Conservation (phyloP, 2,888 invertebrate species). For the Parnassius glacialis region DNA sequence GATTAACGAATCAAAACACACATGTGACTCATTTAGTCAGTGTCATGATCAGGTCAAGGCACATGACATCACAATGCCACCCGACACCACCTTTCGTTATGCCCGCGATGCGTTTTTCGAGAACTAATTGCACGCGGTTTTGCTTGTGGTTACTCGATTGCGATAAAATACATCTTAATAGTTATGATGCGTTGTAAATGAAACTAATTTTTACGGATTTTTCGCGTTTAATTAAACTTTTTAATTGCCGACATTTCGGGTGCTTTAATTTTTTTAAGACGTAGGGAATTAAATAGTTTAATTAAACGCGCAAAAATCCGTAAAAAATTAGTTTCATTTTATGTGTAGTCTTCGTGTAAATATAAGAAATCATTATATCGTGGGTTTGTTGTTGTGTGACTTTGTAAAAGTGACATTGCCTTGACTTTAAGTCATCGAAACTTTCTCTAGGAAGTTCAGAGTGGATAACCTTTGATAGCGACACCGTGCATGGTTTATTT, state of each 20-base stretch:
- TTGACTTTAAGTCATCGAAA: constrained; percentile 6
- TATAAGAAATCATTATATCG: no score
- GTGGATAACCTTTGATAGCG: not conserved
- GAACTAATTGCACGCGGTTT: not conserved
- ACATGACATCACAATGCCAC: constrained; percentile 11
- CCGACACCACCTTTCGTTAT: constrained; percentile 1
- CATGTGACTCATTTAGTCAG: not conserved
- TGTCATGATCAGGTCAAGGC: constrained; percentile 17
- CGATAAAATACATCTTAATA: not conserved
- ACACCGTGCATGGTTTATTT: no score
- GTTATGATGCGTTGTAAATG: no score
- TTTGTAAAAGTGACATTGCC: constrained; percentile 12
- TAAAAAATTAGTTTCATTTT: no score
- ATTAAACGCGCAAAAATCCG: no score
- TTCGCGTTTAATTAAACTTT: no score
- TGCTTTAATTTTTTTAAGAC: no score
- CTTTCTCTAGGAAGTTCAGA: constrained; percentile 16
- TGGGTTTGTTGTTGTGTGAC: constrained; percentile 6
- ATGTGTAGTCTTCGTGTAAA: no score
- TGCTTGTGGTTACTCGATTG: not conserved
- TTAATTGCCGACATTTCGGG: no score
- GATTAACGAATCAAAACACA: constrained; percentile 9
- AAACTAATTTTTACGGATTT: no score
- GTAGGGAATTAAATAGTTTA: no score
- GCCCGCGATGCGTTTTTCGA: not conserved